Evolutionary conservation across 30 jellyfish, hydroid and myxozoan genomes (phyloP).

Genomic region (Pseudorhiza aurosa): DNA sequence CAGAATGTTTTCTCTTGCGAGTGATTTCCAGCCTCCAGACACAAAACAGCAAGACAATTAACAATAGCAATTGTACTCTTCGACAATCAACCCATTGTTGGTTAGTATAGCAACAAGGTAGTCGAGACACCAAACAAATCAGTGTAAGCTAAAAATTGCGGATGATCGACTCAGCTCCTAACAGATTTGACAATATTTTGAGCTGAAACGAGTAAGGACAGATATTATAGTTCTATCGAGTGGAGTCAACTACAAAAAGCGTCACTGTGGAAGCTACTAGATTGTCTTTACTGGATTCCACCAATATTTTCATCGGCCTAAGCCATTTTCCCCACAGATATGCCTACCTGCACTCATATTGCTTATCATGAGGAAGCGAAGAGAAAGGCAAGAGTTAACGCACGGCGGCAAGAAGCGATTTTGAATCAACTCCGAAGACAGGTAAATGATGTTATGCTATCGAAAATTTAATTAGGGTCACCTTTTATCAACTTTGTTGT

Average conservation of each 20-base stretch:
- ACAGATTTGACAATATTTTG: no score
- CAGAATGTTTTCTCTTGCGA: no score
- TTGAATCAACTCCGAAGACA: constrained; percentile 35
- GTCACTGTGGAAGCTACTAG: no score
- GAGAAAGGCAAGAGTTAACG: constrained; percentile 72
- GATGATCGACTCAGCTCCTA: no score
- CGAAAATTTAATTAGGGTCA: no score
- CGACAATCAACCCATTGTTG: neutral
- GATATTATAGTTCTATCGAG: no score
- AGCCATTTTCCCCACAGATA: neutral
- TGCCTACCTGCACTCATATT: constrained; percentile 96
- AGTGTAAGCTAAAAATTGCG: no score
- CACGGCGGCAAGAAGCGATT: constrained; percentile 79
- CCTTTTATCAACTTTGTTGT: no score
- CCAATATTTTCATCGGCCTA: neutral
- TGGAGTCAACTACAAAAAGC: no score
- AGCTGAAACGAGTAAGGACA: no score
- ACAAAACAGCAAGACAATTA: neutral
- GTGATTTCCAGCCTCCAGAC: no score
- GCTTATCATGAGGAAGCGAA: constrained; percentile 90
- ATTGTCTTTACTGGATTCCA: no score
- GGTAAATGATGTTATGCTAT: constrained; percentile 1
- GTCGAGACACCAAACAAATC: constrained; percentile 39
- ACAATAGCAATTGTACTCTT: neutral
- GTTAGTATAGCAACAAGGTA: constrained; percentile 48